Evolutionary conservation across 2,797 vertebrate species (phyloP), one percentile per base, ranked within the genome.

Genomic region (Phyllotis vaccarum): DNA sequence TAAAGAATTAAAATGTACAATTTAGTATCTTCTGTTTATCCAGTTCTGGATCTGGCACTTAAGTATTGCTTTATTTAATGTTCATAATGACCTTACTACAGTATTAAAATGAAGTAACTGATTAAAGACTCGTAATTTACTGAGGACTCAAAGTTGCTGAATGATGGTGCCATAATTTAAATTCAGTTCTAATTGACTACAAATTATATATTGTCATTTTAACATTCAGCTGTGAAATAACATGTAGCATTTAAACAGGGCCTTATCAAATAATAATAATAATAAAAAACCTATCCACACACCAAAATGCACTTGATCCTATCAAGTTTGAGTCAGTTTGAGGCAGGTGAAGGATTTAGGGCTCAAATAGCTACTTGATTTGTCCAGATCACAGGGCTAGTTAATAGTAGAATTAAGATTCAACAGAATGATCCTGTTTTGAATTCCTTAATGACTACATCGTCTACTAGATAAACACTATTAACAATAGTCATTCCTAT

Each of bases 201-300:
- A 89, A 83, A 94, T 79, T 85, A 76, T 81, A 54, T 60, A 66
- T 52, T 75, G 27, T 27, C 74, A 90, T 94, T 86, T 56, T 83
- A 74, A 86, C 5, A 93, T 34, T 27, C 29, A n/a, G 22, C 34
- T 37, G 78, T n/a, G 60, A 95, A 92, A 89, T 64, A 82, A 70
- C n/a, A n/a, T 95, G 46, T 87, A 91, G 70, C 22, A 16, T 58
- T 86, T 66, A 87, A 82, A 27, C 7, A 58, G 46, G 64, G 5
- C 27, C 13, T n/a, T 92, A n/a, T 83, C 46, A 60, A n/a, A 80
- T n/a, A n/a, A n/a, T n/a, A n/a, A n/a, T n/a, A n/a, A n/a, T n/a
- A n/a, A n/a, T 85, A n/a, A 22, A 75, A 93, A 79, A 64, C 14
- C 24, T 10, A 3, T 60, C 43, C 31, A 64, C 22, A 64, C 13